Evolutionary conservation across 37 sponge, comb jelly and placozoan species (phyloP), one percentile per base, ranked within the genome.

Genomic region (Ianthella basta): DNA sequence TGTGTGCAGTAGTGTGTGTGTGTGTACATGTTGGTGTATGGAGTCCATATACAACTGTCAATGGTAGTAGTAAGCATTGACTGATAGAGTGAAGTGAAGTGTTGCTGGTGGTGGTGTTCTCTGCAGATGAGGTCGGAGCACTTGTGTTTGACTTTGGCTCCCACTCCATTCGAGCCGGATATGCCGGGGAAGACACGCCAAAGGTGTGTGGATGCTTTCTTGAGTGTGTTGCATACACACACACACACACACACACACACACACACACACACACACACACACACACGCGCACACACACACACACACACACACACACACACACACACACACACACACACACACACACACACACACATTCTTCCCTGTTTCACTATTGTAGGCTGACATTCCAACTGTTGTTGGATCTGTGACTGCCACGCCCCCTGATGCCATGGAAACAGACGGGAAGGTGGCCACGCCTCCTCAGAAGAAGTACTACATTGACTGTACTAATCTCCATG

Each of bases 121-220:
- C 0, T 44, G 23, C 61, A 97, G 99, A 98, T 85, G 99, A 98
- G 75, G 99, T 98, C 4, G 99, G 99, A 3, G 99, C 95, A 0
- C 74, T 98, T 6, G 97, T 97, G 68, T 87, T 98, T 32, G 99
- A 98, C 59, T 82, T 98, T 41, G 99, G 99, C 6, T 87, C 93
- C 19, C 87, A 89, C 72, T 86, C 95, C 15, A 64, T 90, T 16
- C 85, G 99, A 35, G 99, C 92, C 50, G 99, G 99, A 38, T 98
- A 94, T 85, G 99, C 99, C 55, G 99, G 99, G 41, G 99, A 98
- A 60, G 99, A 98, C 77, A 91, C 92, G 20, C 99, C 99, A 16
- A 98, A 98, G 83, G 99, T 94, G 60, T 60, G 59, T 66, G 23
- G 23, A 23, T 66, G 29, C 15, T 66, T 24, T 24, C 23, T 14